Percentiles rank a stretch among this genome's conserved stretches.
These are phyloP conservation scores for Pomatostomus ruficeps DNA, from an alignment of 2,113 vertebrate genomes.

Conservation along the genomic window DNA sequence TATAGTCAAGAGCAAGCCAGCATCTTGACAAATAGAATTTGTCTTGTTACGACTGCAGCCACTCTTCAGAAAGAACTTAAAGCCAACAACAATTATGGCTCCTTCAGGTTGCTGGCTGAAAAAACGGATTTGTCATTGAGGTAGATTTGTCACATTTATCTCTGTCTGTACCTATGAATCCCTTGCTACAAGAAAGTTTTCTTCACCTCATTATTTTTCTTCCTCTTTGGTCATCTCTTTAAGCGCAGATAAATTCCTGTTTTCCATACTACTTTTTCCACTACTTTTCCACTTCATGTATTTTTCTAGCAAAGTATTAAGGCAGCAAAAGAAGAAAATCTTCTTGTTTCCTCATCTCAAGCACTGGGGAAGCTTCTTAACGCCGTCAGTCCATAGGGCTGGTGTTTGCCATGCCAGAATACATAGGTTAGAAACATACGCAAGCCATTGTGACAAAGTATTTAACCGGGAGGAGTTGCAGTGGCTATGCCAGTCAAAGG, in stretches of 20 bases:
- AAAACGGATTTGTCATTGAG: neutral
- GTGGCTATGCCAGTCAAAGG: neutral
- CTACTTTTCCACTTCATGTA: neutral
- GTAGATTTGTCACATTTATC: neutral
- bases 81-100: neutral
- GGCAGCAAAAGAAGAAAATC: neutral
- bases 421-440: neutral
- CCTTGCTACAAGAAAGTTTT: neutral
- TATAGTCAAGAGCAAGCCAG: neutral
- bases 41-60: neutral
- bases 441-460: neutral
- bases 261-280: neutral
- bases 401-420: neutral
- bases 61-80: neutral
- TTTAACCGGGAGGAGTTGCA: neutral
- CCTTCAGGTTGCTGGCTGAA: neutral
- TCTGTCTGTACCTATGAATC: neutral
- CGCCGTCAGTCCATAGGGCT: neutral
- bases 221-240: neutral
- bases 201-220: neutral
- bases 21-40: neutral
- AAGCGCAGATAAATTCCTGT: neutral
- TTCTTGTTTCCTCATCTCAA: neutral
- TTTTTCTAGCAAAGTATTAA: neutral
- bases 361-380: neutral